Base-by-base conservation (phyloP, 2,113 vertebrate genomes). In the Etheostoma spectabile region DNA sequence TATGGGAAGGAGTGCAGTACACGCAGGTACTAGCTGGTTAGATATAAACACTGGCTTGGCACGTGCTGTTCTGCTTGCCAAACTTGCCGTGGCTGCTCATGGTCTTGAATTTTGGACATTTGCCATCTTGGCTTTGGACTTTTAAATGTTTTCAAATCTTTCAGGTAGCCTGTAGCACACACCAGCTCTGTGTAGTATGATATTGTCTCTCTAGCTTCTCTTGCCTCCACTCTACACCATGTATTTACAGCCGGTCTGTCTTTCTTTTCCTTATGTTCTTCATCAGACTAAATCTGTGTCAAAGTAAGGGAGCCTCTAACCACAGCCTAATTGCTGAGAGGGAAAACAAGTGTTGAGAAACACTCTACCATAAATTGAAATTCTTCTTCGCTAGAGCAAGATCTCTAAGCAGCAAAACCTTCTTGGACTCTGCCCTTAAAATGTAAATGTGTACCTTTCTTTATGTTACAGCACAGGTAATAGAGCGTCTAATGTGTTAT, bases 21-120 rank as follows among this genome's bases (percentile, higher is more conserved):
- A 79, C 74, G 56, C 79, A 71, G 73, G 81, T 86, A 74, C 81
- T 83, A 82, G 84, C 89, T 76, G 82, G 82, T 82, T 71, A 55
- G 68, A 75, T 82, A 77, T 90, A 91, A 92, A 93, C 89, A 86
- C 60, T 51, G 57, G 61, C 51, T 78, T 68, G 68, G 79, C 14
- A 11, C 6, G 22, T 85, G 83, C 77, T 81, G 5, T 45, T 82
- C 53, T 65, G 52, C 72, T 86, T 80, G 78, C 42, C 59, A 60
- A 88, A 86, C 63, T 81, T 11, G 1, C 19, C 64, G 70, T 51
- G 62, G 49, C 52, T 59, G 22, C 83, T 83, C 33, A 74, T 69
- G 60, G 38, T 83, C 38, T 71, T 89, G 21, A 49, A 75, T 85
- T 42, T 79, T 67, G 33, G 56, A 56, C 42, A 56, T 82, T 75